phyloP scores from a whole-genome alignment of 2,888 invertebrate species.

The Gymnosoma rotundatum region DNA sequence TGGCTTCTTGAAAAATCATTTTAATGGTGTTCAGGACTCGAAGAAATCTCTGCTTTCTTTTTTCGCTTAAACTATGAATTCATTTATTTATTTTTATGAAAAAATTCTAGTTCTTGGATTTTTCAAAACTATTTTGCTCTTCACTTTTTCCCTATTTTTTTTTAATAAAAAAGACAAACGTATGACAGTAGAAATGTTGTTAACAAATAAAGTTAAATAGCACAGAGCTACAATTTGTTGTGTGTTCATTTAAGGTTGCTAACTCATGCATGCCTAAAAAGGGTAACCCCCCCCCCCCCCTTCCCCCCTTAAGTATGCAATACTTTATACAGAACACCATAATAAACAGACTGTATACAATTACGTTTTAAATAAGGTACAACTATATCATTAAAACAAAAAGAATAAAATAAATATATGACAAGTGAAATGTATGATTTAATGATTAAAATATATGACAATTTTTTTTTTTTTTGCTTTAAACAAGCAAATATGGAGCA shows the following conservation, averaged over 20 bases:
- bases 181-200: conserved; percentile 35
- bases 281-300: too few species aligned
- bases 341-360: conserved; percentile 3
- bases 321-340: conserved; percentile 20
- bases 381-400: conserved; percentile 42
- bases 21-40: too few species aligned
- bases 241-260: conserved; percentile 29
- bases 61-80: too few species aligned
- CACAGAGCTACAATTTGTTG: not conserved
- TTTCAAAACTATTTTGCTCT: not conserved
- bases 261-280: conserved; percentile 24
- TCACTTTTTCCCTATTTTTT: conserved; percentile 1
- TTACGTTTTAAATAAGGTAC: conserved; percentile 7
- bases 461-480: not conserved
- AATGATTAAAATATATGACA: conserved; percentile 48
- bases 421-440: conserved; percentile 28
- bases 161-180: conserved; percentile 11
- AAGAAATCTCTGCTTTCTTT: too few species aligned
- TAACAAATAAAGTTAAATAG: conserved; percentile 46
- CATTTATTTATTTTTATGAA: too few species aligned
- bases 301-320: conserved; percentile 50
- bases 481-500: conserved; percentile 23
- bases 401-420: conserved; percentile 35
- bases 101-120: too few species aligned
- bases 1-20: too few species aligned